Percentiles rank a stretch among this genome's conserved stretches.
phyloP scores from a whole-genome alignment of 2,888 invertebrate species.

The Pyrrhosoma nymphula region DNA sequence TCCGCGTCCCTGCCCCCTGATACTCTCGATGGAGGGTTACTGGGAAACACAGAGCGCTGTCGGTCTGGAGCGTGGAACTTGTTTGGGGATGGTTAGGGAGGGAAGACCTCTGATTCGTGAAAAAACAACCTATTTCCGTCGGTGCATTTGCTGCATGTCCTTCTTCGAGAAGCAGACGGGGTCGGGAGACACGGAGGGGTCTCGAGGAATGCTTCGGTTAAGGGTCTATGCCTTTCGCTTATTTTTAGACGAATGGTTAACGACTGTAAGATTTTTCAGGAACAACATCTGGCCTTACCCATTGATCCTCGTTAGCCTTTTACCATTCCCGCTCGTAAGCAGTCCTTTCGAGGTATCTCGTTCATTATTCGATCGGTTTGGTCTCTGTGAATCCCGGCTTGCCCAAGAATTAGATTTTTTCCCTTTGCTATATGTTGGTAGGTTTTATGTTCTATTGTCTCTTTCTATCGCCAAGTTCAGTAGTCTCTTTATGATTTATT shows the following conservation, averaged over 20 bases:
- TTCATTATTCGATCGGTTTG: not conserved
- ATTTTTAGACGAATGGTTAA: not conserved
- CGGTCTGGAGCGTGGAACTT: not conserved
- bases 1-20: not conserved
- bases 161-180: not conserved
- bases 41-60: not conserved
- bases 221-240: not conserved
- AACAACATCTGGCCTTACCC: not conserved
- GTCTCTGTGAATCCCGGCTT: not conserved
- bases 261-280: not conserved
- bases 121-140: not conserved
- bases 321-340: not conserved
- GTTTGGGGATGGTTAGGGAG: conserved; percentile 25
- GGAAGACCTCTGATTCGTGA: not conserved
- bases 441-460: no score
- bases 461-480: no score
- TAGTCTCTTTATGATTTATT: no score
- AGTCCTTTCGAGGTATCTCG: not conserved
- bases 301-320: not conserved
- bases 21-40: not conserved
- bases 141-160: conserved; percentile 18
- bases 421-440: no score
- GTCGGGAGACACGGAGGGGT: not conserved
- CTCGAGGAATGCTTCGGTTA: not conserved
- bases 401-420: no score